phyloP scores from a whole-genome alignment of 2,888 invertebrate species.

The Heliconius sara region DNA sequence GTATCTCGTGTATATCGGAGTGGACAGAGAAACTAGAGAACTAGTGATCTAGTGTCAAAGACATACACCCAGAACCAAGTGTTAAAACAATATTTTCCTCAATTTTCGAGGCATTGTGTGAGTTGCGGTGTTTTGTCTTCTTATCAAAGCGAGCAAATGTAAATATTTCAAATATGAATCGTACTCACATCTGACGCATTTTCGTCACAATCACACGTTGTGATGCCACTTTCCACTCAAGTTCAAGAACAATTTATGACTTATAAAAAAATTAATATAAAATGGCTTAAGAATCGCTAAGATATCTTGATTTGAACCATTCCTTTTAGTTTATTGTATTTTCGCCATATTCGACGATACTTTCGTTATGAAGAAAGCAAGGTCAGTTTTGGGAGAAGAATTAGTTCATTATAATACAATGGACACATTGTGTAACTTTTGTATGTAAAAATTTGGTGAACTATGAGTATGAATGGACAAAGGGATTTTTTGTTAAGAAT shows the following conservation, averaged over 20 bases:
- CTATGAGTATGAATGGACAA: conserved; percentile 4
- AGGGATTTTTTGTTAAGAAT: conserved; percentile 19
- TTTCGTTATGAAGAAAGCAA: conserved; percentile 41
- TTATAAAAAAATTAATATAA: background rate
- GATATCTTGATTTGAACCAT: conserved; percentile 1
- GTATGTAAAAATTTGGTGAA: conserved; percentile 8
- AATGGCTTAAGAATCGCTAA: background rate
- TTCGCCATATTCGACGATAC: conserved; percentile 35
- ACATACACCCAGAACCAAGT: no score
- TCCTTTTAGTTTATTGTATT: conserved; percentile 37
- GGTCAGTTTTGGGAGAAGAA: conserved; percentile 35
- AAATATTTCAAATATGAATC: background rate
- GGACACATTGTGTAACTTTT: conserved; percentile 23
- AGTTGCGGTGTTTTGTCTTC: background rate
- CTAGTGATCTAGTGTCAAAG: no score
- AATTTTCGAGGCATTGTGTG: no score
- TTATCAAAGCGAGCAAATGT: background rate
- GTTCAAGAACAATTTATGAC: background rate
- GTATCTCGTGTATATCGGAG: no score
- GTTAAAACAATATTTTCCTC: no score
- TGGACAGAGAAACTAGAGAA: no score
- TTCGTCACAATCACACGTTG: background rate
- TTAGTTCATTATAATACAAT: conserved; percentile 34
- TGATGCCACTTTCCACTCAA: background rate
- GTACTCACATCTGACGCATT: background rate